phyloP scores from a whole-genome alignment of 2,888 invertebrate species.

The Zonitis immaculata region DNA sequence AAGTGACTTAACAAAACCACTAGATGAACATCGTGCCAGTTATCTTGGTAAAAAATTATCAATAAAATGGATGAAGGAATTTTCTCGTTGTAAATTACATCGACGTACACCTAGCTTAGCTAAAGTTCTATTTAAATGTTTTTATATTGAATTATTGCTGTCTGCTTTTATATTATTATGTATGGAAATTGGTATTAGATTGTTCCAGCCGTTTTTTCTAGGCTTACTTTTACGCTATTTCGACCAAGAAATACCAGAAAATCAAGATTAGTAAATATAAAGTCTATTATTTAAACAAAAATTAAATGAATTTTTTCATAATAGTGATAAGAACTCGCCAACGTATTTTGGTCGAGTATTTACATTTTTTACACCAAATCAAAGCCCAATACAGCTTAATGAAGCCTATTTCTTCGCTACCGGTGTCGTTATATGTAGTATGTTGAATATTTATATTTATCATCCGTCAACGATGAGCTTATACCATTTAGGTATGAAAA shows the following conservation, averaged over 20 bases:
- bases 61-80: slow-evolving; percentile 58
- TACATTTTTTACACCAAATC: slow-evolving; percentile 43
- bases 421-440: slow-evolving; percentile 54
- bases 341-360: slow-evolving; percentile 36
- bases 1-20: slow-evolving; percentile 62
- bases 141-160: slow-evolving; percentile 54
- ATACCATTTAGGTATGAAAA: slow-evolving; percentile 66
- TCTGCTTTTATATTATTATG: slow-evolving; percentile 55
- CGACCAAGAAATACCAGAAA: too few species aligned
- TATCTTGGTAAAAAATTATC: slow-evolving; percentile 58
- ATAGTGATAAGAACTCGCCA: neutral
- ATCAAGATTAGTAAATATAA: slow-evolving; percentile 9
- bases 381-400: slow-evolving; percentile 36
- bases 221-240: slow-evolving; percentile 53
- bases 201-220: slow-evolving; percentile 54
- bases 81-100: slow-evolving; percentile 45
- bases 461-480: slow-evolving; percentile 68
- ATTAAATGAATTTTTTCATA: neutral
- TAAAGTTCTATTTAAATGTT: slow-evolving; percentile 55
- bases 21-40: slow-evolving; percentile 58
- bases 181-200: slow-evolving; percentile 52
- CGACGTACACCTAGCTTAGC: slow-evolving; percentile 56
- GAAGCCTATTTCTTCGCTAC: slow-evolving; percentile 58
- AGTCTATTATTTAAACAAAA: neutral
- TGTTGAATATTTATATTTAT: slow-evolving; percentile 59